Evolutionary conservation across 2,888 invertebrate species (phyloP).

Genomic region (Hydraecia micacea): DNA sequence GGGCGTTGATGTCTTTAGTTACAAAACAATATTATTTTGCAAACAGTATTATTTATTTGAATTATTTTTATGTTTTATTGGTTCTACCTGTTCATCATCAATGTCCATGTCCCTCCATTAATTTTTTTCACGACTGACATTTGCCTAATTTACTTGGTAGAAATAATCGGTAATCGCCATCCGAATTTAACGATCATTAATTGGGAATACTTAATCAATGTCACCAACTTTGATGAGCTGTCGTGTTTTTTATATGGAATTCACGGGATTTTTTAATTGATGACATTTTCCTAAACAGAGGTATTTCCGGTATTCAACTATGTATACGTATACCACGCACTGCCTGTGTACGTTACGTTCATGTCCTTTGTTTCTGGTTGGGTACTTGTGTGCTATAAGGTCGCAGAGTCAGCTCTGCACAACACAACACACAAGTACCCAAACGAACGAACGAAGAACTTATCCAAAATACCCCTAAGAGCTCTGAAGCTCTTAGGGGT

Average conservation of each 20-base stretch:
- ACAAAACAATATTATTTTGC: neutral
- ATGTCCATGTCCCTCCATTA: neutral
- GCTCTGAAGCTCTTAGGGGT: too few species aligned
- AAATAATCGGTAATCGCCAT: neutral
- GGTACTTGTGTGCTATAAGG: neutral
- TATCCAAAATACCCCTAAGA: too few species aligned
- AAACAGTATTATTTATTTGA: neutral
- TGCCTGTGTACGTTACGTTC: neutral
- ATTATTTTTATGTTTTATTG: neutral
- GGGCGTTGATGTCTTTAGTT: constrained; percentile 35
- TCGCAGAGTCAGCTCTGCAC: neutral
- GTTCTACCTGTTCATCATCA: neutral
- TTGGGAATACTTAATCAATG: neutral
- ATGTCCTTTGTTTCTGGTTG: neutral
- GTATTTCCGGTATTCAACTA: neutral
- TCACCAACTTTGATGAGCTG: neutral
- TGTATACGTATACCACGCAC: neutral
- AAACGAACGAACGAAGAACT: too few species aligned
- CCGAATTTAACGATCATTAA: neutral
- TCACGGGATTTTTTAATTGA: neutral
- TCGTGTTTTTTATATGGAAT: neutral
- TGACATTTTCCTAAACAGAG: too few species aligned
- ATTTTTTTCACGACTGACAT: neutral
- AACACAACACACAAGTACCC: too few species aligned
- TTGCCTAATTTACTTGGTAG: neutral